Base-by-base conservation (phyloP, 2,888 invertebrate species). In the Cremastinae sp. region DNA sequence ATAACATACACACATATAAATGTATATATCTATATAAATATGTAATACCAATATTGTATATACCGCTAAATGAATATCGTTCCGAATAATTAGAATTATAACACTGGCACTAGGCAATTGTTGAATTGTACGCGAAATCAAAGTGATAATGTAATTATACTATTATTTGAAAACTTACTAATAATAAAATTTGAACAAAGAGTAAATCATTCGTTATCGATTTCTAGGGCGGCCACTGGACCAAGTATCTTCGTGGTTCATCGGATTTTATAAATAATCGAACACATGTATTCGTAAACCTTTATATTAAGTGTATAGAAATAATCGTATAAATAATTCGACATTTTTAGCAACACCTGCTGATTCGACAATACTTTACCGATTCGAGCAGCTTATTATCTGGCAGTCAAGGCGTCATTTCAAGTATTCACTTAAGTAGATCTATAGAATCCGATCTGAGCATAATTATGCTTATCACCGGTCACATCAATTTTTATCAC, bases 51-150 rank as follows among this genome's bases (percentile, higher is more conserved):
- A 83, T 83, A 86, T 84, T 89, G 87, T 88, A 88, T 86, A 88
- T 88, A 89, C 80, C 83, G 83, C 77, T 86, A 84, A 64, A 86
- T 84, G 82, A 84, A 83, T 85, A 83, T 84, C 79, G 85, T 85
- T 88, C 81, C 82, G 83, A 87, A 85, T 86, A 88, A 85, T 86
- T 84, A 83, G 83, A 74, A 81, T 82, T 80, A 78, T 80, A 75
- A 74, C 78, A 81, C 74, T 78, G 77, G 80, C 78, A 78, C 79
- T 80, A 79, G 79, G 74, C 78, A 79, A 79, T 72, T 79, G 76
- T 79, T 80, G 76, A 80, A 61, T 76, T 78, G 79, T 80, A 80
- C 78, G 80, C 79, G 74, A 79, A 80, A 81, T 79, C 78, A 79
- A 79, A 79, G 80, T 80, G 79, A 80, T 79, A 79, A 76, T 80